Conservation (phyloP, 2,888 invertebrate genomes). For the Girardia tigrina region DNA sequence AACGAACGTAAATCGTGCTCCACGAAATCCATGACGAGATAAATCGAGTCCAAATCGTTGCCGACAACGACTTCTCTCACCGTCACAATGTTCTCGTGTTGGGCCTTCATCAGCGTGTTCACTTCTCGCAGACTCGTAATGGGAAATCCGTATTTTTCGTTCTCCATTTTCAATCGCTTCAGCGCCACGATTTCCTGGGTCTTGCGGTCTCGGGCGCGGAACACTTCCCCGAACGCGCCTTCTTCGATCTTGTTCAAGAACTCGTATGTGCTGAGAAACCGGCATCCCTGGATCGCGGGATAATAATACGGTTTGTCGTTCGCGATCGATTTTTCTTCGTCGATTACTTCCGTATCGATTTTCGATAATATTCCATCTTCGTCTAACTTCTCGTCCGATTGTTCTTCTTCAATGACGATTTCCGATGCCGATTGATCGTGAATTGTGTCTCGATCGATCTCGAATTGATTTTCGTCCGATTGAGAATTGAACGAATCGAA, state of each 20-base stretch:
- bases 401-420: neutral
- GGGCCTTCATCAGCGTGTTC: conserved; percentile 84
- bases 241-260: conserved; percentile 94
- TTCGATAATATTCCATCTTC: neutral
- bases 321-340: no score
- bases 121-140: conserved; percentile 94
- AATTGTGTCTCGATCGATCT: no score
- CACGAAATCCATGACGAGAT: conserved; percentile 90
- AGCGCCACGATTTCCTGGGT: conserved; percentile 90
- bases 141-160: conserved; percentile 97
- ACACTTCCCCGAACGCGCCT: conserved; percentile 96
- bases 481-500: neutral
- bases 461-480: neutral
- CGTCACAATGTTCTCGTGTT: conserved; percentile 90
- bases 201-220: conserved; percentile 81
- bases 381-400: neutral
- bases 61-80: conserved; percentile 92
- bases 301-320: neutral
- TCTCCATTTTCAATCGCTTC: conserved; percentile 96
- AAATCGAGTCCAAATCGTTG: conserved; percentile 87
- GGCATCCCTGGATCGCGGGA: conserved; percentile 59
- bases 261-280: conserved; percentile 93
- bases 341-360: neutral
- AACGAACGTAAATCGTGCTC: conserved; percentile 93
- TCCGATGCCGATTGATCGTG: neutral